phyloP scores from a whole-genome alignment of 2,113 vertebrate genomes.

The Ciconia maguari region DNA sequence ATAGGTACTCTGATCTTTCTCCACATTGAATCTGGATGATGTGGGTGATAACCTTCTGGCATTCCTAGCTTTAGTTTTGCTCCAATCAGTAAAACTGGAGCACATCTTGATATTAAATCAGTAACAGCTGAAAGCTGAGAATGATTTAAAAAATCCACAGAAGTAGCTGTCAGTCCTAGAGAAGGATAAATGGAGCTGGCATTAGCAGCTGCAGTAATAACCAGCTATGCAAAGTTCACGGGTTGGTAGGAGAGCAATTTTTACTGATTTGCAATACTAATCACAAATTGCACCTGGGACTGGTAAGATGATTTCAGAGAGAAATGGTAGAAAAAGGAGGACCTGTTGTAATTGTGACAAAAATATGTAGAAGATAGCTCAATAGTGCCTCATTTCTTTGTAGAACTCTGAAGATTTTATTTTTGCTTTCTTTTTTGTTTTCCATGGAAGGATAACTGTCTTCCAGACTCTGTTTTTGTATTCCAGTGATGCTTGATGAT shows the following conservation, averaged over 20 bases:
- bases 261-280: neutral
- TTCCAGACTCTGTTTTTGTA: neutral
- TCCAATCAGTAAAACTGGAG: neutral
- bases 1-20: neutral
- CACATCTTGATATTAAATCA: neutral
- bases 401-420: neutral
- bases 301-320: neutral
- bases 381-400: neutral
- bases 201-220: neutral
- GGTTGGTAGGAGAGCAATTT: neutral
- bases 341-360: neutral
- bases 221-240: neutral
- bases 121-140: neutral
- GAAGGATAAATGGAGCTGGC: neutral
- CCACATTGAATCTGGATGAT: neutral
- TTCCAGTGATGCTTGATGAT: neutral
- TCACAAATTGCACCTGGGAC: neutral
- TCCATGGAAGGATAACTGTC: neutral
- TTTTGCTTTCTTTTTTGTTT: neutral
- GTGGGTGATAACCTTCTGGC: neutral
- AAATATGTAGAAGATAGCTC: neutral
- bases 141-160: neutral
- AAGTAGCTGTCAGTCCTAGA: neutral
- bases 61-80: neutral
- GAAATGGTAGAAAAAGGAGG: neutral